Base-by-base conservation (phyloP, 2,888 invertebrate genomes). In the Penaeus monodon region DNA sequence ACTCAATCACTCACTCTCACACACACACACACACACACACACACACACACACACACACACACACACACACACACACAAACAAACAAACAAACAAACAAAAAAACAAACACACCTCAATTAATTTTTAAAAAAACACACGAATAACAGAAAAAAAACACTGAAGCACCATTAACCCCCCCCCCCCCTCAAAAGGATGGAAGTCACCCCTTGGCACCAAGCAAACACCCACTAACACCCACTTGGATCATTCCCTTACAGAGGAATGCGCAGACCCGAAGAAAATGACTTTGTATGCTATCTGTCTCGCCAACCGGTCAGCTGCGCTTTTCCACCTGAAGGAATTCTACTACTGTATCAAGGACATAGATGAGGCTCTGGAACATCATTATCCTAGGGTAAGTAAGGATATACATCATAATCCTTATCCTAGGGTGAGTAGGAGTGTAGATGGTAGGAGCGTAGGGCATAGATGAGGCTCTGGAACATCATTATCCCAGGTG, bases 221-320 rank as follows among this genome's bases (percentile, higher is more conserved):
- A 57, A 17, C 17, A 14, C 17, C 57, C 57, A 57, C 57, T 57
- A 57, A 57, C 57, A 57, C 57, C 57, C 3, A 0, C 17, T 17
- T 17, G 49, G 14, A 0, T 10, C 14, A 57, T 14, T 20, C 57
- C 57, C 57, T 44, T 63, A 29, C 88, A 90, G 90, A 90, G 76
- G 90, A 90, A 78, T 86, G 88, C 63, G 87, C 88, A 0, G 90
- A 90, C 81, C 88, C 88, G 14, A 80, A 77, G 65, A 90, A 90
- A 88, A 90, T 90, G 90, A 90, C 88, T 6, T 76, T 90, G 24
- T 90, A 90, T 70, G 87, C 90, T 78, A 90, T 90, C 68, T 90
- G 90, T 66, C 84, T 90, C 76, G 88, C 88, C 73, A 88, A 88
- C 84, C 82, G 90, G 17, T 90, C 90, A 1, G 90, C 90, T 0